These are phyloP conservation scores for Pandion haliaetus DNA, from an alignment of 2,113 vertebrate genomes.

Conservation along the genomic window DNA sequence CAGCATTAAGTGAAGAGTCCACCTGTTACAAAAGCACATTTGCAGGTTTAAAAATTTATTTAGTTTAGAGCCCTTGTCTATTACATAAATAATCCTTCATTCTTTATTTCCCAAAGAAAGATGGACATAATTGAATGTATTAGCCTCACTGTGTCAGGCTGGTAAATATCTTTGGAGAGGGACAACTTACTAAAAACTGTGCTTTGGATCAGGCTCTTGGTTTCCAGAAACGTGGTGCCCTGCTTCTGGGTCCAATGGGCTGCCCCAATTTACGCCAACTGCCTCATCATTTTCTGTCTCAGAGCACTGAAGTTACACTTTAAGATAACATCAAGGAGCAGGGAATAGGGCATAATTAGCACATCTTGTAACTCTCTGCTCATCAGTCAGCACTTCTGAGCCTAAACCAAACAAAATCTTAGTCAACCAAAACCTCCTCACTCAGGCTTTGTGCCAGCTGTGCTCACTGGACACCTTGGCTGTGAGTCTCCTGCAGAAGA, in stretches of 20 bases:
- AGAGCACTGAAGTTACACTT: neutral
- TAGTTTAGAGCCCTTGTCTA: neutral
- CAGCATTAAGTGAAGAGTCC: neutral
- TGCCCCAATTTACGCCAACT: neutral
- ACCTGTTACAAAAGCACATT: neutral
- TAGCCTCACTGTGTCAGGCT: neutral
- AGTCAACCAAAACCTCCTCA: neutral
- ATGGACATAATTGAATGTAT: neutral
- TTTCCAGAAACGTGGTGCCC: neutral
- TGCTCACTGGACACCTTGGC: neutral
- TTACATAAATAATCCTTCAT: neutral
- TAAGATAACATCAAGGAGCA: neutral
- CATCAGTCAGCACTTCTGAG: neutral
- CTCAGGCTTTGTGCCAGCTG: neutral
- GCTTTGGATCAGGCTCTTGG: neutral
- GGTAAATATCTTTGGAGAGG: neutral
- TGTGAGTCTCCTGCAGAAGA: neutral
- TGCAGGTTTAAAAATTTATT: neutral
- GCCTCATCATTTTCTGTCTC: neutral
- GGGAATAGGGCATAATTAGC: neutral
- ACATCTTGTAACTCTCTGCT: neutral
- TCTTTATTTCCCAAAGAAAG: neutral
- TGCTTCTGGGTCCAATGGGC: neutral
- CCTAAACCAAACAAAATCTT: neutral
- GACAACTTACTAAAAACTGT: neutral